phyloP scores from a whole-genome alignment of 1,140 invertebrate species.

The Mya arenaria region DNA sequence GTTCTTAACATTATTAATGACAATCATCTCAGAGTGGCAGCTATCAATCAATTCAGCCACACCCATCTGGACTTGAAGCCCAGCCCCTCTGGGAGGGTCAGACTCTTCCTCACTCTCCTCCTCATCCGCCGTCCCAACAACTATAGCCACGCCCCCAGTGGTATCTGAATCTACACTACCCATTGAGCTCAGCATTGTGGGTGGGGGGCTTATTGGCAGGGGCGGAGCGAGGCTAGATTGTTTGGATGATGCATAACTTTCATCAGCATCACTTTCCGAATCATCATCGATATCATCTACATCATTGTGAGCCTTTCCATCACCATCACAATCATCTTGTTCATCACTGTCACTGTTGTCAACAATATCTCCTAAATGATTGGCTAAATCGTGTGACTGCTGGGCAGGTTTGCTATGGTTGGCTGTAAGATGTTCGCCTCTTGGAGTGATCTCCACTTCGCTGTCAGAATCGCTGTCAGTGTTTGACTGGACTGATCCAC shows the following conservation, averaged over 20 bases:
- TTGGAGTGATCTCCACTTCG: constrained; percentile 31
- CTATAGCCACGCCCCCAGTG: neutral
- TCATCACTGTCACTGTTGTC: neutral
- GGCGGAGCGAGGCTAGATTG: constrained; percentile 10
- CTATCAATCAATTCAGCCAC: constrained; percentile 51
- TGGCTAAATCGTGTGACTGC: neutral
- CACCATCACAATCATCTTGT: neutral
- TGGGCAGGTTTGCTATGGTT: too few relatives aligned
- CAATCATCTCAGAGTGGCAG: constrained; percentile 37
- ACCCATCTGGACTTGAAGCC: constrained; percentile 20
- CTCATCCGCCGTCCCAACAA: too few relatives aligned
- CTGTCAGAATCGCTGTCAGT: constrained; percentile 50
- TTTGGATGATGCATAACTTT: too few relatives aligned
- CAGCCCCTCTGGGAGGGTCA: neutral
- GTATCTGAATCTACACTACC: neutral
- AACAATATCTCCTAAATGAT: neutral
- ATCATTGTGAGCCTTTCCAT: neutral
- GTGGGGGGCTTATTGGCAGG: constrained; percentile 48
- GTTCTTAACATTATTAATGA: constrained; percentile 27
- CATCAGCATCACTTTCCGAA: neutral
- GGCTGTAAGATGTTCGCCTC: constrained; percentile 13
- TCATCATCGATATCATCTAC: neutral
- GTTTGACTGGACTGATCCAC: constrained; percentile 19
- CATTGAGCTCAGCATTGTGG: constrained; percentile 8
- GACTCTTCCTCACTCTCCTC: neutral